phyloP scores from a whole-genome alignment of 2,888 invertebrate genomes.

The Ormyrus nitidulus region DNA sequence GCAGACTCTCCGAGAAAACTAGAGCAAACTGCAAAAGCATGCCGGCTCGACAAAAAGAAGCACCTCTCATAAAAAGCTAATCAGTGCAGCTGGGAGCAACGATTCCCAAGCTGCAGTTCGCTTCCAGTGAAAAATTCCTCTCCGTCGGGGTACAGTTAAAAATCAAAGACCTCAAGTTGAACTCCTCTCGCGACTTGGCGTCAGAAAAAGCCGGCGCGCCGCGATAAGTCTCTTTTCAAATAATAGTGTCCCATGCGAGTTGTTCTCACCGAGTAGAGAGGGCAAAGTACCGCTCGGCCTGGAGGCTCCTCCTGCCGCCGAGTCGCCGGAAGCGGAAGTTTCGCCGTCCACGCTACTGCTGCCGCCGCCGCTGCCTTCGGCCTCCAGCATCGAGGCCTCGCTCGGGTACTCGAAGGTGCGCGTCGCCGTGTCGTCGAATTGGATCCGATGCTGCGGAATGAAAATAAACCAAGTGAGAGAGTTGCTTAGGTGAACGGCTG shows the following conservation, averaged over 20 bases:
- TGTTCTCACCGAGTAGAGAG: conserved; percentile 56
- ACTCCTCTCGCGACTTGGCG: neutral
- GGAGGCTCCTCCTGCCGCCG: conserved; percentile 61
- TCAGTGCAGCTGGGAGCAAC: too few relatives aligned
- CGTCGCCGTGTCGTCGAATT: conserved; percentile 92
- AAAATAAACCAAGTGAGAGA: conserved; percentile 50
- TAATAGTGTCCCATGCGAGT: conserved; percentile 49
- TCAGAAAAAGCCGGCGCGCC: neutral
- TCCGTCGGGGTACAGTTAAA: conserved; percentile 22
- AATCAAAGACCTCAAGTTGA: neutral
- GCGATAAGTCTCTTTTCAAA: conserved; percentile 40
- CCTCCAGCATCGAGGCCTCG: conserved; percentile 85
- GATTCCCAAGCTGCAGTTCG: neutral
- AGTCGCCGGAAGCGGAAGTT: conserved; percentile 68
- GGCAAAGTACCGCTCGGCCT: conserved; percentile 55
- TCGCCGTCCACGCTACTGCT: conserved; percentile 68
- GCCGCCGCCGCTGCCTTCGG: conserved; percentile 78
- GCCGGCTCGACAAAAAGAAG: too few relatives aligned
- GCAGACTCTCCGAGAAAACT: neutral
- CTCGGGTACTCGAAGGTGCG: conserved; percentile 96
- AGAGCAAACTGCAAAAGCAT: too few relatives aligned
- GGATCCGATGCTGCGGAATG: conserved; percentile 86
- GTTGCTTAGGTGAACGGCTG: neutral
- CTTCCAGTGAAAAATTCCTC: conserved; percentile 39
- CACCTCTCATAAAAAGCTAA: too few relatives aligned